A percentile compares a stretch with the other conserved stretches of the same genome.
phyloP scores from a whole-genome alignment of 2,888 invertebrate species.

The Lasioglossum villosulum region DNA sequence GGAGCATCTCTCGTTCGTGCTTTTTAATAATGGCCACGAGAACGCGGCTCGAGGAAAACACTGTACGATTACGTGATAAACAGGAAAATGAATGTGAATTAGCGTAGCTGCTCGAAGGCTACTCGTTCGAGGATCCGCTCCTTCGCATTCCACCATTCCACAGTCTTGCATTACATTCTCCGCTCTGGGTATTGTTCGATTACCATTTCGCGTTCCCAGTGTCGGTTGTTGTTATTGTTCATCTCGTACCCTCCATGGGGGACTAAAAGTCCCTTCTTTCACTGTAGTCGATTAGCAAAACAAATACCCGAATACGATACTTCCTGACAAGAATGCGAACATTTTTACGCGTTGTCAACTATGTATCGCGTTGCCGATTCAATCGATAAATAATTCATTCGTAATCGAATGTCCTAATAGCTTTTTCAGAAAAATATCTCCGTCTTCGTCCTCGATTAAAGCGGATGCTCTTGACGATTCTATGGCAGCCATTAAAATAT shows the following conservation, averaged over 20 bases:
- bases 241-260: no score
- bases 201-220: constrained; percentile 13
- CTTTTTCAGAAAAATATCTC: neutral
- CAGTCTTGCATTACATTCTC: constrained; percentile 1
- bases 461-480: neutral
- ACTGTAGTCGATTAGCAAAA: neutral
- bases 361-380: neutral
- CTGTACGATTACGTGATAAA: constrained; percentile 29
- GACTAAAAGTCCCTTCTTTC: no score
- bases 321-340: neutral
- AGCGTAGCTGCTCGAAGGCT: constrained; percentile 28
- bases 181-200: neutral
- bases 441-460: neutral
- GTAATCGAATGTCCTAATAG: neutral
- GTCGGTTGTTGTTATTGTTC: neutral
- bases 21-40: neutral
- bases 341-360: neutral
- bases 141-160: constrained; percentile 17
- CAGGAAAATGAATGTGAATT: constrained; percentile 42
- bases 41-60: constrained; percentile 30
- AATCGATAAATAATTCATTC: neutral
- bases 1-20: neutral
- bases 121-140: neutral
- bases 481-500: neutral
- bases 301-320: neutral